Evolutionary conservation across 2,888 invertebrate species (phyloP).

Genomic region (Tholera decimalis): DNA sequence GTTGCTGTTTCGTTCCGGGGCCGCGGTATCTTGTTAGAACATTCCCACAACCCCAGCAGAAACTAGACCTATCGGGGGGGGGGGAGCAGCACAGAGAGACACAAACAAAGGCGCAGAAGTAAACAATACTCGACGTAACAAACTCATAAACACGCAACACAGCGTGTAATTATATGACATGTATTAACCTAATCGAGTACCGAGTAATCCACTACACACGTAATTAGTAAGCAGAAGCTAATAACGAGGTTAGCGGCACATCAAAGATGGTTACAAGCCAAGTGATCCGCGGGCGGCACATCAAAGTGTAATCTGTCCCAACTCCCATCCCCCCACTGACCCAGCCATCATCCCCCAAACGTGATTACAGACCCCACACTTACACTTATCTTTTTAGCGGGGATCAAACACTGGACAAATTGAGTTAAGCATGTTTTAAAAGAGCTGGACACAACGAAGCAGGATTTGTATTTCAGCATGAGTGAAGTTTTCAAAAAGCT

Average conservation of each 20-base stretch:
- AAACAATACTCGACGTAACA: not conserved
- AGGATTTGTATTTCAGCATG: constrained; percentile 11
- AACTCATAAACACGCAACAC: not conserved
- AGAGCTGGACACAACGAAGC: constrained; percentile 25
- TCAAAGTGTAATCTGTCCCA: constrained; percentile 41
- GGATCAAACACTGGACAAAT: constrained; percentile 55
- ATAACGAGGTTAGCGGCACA: constrained; percentile 28
- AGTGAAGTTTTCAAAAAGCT: constrained; percentile 20
- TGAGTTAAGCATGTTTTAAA: constrained; percentile 45
- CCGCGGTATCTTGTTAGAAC: too few relatives aligned
- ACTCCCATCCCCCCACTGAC: not conserved
- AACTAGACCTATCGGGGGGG: too few relatives aligned
- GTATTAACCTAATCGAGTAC: constrained; percentile 2
- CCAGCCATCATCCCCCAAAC: constrained; percentile 23
- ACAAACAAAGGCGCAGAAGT: not conserved
- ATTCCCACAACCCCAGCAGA: too few relatives aligned
- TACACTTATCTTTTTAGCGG: constrained; percentile 48
- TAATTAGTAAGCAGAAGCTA: constrained; percentile 26
- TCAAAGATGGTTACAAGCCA: constrained; percentile 15
- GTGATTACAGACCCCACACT: constrained; percentile 43
- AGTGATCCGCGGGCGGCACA: constrained; percentile 30
- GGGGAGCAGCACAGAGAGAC: not conserved
- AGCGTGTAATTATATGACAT: not conserved
- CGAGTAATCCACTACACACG: not conserved
- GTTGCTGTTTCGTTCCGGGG: too few relatives aligned